Evolutionary conservation across 2,797 vertebrate genomes (phyloP).

Genomic region (Bryconaethiops microstoma): DNA sequence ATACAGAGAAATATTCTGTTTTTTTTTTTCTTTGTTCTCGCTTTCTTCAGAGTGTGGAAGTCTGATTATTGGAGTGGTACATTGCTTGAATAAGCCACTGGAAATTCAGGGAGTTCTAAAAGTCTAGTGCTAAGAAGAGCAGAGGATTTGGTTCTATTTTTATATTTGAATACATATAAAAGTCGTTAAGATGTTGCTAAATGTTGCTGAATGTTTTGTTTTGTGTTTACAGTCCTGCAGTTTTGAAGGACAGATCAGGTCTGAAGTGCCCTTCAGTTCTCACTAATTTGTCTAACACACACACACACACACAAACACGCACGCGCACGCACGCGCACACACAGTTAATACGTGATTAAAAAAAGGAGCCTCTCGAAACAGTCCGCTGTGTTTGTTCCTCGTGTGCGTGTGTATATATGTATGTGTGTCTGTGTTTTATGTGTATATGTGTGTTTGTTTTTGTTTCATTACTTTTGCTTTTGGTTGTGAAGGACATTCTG

Average conservation of each 20-base stretch:
- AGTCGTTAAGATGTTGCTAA: background rate
- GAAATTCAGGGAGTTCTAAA: conserved; percentile 26
- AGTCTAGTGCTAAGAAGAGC: background rate
- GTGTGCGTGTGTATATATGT: background rate
- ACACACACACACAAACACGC: background rate
- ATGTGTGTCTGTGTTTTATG: too few relatives aligned
- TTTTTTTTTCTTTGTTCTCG: background rate
- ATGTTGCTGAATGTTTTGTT: background rate
- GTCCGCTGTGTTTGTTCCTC: background rate
- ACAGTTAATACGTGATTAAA: background rate
- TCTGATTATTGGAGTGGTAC: background rate
- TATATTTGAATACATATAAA: background rate
- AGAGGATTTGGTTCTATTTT: conserved; percentile 10
- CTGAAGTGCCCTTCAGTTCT: background rate
- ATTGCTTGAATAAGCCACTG: background rate
- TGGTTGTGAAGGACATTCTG: background rate
- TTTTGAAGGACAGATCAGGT: background rate
- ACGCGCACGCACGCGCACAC: background rate
- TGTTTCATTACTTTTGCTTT: background rate
- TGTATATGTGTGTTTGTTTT: background rate
- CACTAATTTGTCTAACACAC: background rate
- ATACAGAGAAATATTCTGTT: background rate
- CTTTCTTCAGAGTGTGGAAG: background rate
- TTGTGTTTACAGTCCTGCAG: conserved; percentile 46
- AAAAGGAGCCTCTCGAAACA: background rate